Evolutionary conservation across 2,888 invertebrate genomes (phyloP), one percentile per base, ranked within the genome.

Genomic region (Hypolimnas misippus): DNA sequence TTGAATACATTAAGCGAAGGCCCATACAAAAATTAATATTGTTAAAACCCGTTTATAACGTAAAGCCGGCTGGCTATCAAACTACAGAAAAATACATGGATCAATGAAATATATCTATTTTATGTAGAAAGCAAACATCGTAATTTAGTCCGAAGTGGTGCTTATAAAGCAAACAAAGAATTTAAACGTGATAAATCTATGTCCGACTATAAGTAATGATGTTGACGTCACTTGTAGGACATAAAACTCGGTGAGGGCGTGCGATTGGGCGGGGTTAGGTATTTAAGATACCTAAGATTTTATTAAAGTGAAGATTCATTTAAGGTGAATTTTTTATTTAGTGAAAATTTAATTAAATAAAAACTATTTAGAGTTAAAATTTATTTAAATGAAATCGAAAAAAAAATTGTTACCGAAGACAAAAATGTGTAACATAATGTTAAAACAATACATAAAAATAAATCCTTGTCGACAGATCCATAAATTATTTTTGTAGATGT

Each of bases 181-280:
- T 65, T 62, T 65, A 67, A 63, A 66, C 58, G 54, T 50, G 35
- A 64, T 69, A 64, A 66, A 64, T 69, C 58, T 64, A 46, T 54
- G 52, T 50, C 14, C 62, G 60, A 62, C 55, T 38, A 56, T 63
- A 66, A 66, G 64, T 63, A 60, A 50, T 50, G 46, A 25, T 55
- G 53, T 25, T 66, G 66, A 67, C 66, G 63, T 67, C 65, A 66
- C 51, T 8, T 29, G 17, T 29, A 57, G n/a, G 33, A 51, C 17
- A 62, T 49, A 12, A 38, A 14, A 35, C 33, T 6, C 16, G 10
- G 33, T 42, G 51, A 21, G 40, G 50, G 56, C 25, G 54, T 14
- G 19, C 53, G 5, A 29, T 8, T 35, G 53, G 53, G 53, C 53
- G 8, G 50, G 56, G 12, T 33, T 7, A 10, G 6, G 33, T 33